Percentiles rank a stretch among this genome's conserved stretches.
Conservation (phyloP, 2,797 vertebrate species). For the Pogonophryne albipinna region DNA sequence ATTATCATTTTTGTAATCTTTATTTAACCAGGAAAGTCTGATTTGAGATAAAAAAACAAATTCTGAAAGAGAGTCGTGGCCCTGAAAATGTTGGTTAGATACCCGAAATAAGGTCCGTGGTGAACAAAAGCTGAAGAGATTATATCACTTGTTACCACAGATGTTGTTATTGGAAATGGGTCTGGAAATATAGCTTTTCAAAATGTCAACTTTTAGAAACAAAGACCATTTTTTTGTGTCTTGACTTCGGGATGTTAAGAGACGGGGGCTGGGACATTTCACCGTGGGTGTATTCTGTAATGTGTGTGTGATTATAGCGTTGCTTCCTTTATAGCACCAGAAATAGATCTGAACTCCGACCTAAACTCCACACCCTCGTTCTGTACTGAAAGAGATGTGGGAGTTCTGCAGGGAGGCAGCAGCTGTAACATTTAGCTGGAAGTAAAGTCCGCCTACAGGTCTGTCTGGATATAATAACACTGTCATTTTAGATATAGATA, state of each 20-base stretch:
- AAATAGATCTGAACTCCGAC: constrained; percentile 49
- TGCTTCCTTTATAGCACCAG: constrained; percentile 7
- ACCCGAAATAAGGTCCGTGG: no score
- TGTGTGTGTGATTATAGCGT: not conserved
- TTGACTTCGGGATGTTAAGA: not conserved
- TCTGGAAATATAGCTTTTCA: not conserved
- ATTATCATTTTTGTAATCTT: no score
- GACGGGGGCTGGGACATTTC: not conserved
- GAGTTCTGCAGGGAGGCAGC: constrained; percentile 2
- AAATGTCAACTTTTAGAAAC: no score
- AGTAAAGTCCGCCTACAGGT: not conserved
- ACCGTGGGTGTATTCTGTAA: not conserved
- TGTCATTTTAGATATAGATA: not conserved
- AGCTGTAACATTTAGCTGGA: constrained; percentile 13
- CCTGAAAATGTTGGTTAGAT: no score
- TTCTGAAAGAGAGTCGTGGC: no score
- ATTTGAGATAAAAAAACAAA: no score
- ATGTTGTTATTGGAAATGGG: no score
- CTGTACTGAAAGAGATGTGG: constrained; percentile 58
- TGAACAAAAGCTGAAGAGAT: no score
- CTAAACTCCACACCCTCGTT: constrained; percentile 35
- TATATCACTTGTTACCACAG: no score
- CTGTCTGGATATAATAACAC: not conserved
- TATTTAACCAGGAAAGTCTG: no score
- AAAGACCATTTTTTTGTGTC: not conserved